Percentiles rank a stretch among this genome's conserved stretches.
Evolutionary conservation across 1,140 invertebrate genomes (phyloP).

Genomic region (Heliothis subflexa): DNA sequence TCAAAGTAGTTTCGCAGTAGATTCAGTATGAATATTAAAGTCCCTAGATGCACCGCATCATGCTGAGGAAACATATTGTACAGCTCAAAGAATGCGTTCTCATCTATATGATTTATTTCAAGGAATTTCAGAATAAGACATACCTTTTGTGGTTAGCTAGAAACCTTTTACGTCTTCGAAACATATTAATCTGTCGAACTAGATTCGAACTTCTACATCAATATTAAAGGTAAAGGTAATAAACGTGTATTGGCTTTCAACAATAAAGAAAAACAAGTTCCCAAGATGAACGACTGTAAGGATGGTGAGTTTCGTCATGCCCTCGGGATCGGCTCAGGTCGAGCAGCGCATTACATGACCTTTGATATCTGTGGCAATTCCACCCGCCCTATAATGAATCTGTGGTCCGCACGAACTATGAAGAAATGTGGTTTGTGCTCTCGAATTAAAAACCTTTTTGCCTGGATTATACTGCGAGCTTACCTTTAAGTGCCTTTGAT

Average conservation of each 20-base stretch:
- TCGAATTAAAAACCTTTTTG: slow-evolving; percentile 45
- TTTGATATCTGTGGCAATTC: slow-evolving; percentile 48
- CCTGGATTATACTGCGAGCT: slow-evolving; percentile 40
- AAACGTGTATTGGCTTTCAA: slow-evolving; percentile 36
- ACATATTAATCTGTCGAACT: background rate
- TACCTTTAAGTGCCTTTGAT: slow-evolving; percentile 35
- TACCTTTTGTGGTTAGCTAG: background rate
- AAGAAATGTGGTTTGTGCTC: slow-evolving; percentile 49
- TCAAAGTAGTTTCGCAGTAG: slow-evolving; percentile 34
- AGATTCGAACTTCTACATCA: slow-evolving; percentile 1
- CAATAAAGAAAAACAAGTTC: slow-evolving; percentile 39
- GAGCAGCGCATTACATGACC: slow-evolving; percentile 48
- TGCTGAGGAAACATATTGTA: background rate
- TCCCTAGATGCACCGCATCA: slow-evolving; percentile 25
- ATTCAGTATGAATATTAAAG: slow-evolving; percentile 43
- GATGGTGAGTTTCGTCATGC: slow-evolving; percentile 45
- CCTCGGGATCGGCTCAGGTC: slow-evolving; percentile 46
- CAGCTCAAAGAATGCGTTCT: background rate
- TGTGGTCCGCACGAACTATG: slow-evolving; percentile 46
- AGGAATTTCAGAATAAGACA: background rate
- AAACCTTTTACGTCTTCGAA: background rate
- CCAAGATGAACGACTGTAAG: slow-evolving; percentile 31
- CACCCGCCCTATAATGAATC: slow-evolving; percentile 44
- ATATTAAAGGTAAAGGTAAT: slow-evolving; percentile 13
- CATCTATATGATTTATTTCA: background rate